phyloP scores from a whole-genome alignment of 2,888 invertebrate species.

The Pristionchus japonicus region DNA sequence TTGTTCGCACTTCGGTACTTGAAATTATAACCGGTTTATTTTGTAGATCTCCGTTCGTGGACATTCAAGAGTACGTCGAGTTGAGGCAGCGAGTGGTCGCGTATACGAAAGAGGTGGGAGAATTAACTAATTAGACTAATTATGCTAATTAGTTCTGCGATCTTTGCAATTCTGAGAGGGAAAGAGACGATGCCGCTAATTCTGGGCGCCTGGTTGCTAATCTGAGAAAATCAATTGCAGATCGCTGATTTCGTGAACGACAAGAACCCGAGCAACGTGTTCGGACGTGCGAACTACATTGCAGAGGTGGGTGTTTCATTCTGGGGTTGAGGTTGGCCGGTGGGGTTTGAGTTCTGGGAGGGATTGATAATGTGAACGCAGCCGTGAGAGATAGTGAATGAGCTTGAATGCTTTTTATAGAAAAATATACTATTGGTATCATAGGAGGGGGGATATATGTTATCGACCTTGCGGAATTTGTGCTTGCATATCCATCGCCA shows the following conservation, averaged over 20 bases:
- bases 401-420: no score
- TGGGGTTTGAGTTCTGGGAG: not conserved
- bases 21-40: not conserved
- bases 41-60: slow-evolving; percentile 81
- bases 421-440: no score
- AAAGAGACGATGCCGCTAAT: no score
- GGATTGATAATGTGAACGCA: no score
- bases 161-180: no score
- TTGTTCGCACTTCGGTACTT: not conserved
- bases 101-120: slow-evolving; percentile 27
- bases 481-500: no score
- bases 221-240: not conserved
- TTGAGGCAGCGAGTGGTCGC: slow-evolving; percentile 79
- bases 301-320: slow-evolving; percentile 44
- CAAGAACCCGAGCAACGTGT: slow-evolving; percentile 28
- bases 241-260: slow-evolving; percentile 36
- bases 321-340: not conserved
- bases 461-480: no score
- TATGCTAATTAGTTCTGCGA: no score
- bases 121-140: not conserved
- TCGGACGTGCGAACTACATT: slow-evolving; percentile 32
- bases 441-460: no score
- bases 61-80: slow-evolving; percentile 81
- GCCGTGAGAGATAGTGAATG: no score
- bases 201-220: not conserved